Evolutionary conservation across 1,140 invertebrate genomes (phyloP).

Genomic region (Papilio helenus): DNA sequence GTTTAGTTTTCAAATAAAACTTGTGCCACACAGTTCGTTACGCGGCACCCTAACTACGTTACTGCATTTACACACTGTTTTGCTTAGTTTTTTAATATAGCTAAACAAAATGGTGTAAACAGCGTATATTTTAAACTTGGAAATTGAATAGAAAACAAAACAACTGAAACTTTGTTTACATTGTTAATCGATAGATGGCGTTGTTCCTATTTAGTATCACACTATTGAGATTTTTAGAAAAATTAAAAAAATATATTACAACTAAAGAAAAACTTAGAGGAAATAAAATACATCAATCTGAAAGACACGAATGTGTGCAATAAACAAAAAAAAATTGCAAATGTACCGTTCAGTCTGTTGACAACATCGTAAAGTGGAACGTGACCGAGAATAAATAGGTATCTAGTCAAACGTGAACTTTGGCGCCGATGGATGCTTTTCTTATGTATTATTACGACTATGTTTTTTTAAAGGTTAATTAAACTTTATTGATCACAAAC

Average conservation of each 20-base stretch:
- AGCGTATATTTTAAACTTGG: neutral
- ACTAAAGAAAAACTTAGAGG: neutral
- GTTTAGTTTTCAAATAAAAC: slow-evolving; percentile 59
- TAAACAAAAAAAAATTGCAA: slow-evolving; percentile 26
- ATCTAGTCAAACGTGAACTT: slow-evolving; percentile 18
- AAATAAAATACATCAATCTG: neutral
- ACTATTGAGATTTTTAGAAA: neutral
- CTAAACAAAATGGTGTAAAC: neutral
- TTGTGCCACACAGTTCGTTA: slow-evolving; percentile 44
- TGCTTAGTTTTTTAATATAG: slow-evolving; percentile 19
- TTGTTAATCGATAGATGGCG: neutral
- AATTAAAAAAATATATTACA: neutral
- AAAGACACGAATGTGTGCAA: slow-evolving; percentile 7
- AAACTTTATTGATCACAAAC: neutral
- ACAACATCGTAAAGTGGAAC: slow-evolving; percentile 29
- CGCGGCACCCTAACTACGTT: slow-evolving; percentile 30
- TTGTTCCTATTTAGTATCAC: neutral
- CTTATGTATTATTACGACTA: neutral
- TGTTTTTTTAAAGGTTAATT: neutral
- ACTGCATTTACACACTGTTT: slow-evolving; percentile 36
- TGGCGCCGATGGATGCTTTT: neutral
- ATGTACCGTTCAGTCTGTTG: neutral
- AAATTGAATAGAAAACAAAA: neutral
- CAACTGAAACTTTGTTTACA: neutral
- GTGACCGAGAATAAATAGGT: slow-evolving; percentile 29